Evolutionary conservation across 2,113 vertebrate species (phyloP).

Genomic region (Burhinus oedicnemus): DNA sequence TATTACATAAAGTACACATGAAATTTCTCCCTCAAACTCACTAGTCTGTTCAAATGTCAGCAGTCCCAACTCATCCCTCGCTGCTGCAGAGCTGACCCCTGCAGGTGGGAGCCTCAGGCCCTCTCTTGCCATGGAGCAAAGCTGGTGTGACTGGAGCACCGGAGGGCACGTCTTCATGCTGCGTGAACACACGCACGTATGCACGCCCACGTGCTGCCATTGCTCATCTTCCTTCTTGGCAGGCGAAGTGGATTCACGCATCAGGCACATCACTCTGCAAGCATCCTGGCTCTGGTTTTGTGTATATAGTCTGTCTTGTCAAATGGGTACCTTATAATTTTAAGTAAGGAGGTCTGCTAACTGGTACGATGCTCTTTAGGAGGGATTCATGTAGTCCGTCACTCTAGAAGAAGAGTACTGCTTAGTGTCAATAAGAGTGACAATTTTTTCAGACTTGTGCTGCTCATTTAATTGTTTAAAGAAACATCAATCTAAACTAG

Average conservation of each 20-base stretch:
- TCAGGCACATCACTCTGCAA: neutral
- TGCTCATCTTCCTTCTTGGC: neutral
- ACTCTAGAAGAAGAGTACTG: neutral
- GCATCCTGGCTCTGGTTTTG: neutral
- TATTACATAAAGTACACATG: neutral
- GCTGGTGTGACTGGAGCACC: accelerated
- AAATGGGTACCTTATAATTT: neutral
- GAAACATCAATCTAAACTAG: neutral
- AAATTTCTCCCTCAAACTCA: neutral
- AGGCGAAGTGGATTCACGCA: neutral
- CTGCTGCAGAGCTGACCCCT: neutral
- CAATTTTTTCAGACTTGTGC: neutral
- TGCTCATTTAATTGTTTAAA: neutral
- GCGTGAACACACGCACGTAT: accelerated
- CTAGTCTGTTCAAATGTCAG: neutral
- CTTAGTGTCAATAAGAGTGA: neutral
- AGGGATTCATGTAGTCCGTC: neutral
- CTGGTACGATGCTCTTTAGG: neutral
- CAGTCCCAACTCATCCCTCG: accelerated
- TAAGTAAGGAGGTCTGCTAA: neutral
- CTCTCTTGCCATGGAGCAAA: accelerated
- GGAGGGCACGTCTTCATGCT: accelerated
- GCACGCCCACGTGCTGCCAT: accelerated
- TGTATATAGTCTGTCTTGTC: neutral
- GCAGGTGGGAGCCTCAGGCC: accelerated